These are phyloP conservation scores for Engraulis encrasicolus DNA, from an alignment of 2,113 vertebrate species.

Conservation along the genomic window DNA sequence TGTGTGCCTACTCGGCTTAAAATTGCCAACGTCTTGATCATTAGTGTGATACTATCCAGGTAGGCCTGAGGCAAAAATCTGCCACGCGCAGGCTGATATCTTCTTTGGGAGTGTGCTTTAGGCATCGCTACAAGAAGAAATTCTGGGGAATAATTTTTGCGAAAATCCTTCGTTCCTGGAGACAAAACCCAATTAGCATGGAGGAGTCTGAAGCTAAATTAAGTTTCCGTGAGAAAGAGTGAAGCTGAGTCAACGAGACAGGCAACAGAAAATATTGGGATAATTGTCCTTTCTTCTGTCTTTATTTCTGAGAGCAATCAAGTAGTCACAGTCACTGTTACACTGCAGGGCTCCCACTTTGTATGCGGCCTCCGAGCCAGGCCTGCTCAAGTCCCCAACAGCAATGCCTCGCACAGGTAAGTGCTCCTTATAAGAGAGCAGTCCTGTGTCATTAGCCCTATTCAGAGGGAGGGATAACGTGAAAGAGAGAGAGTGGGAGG, in stretches of 20 bases:
- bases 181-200: neutral
- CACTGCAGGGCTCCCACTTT: slow-evolving; percentile 88
- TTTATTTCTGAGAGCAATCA: neutral
- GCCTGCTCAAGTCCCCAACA: slow-evolving; percentile 83
- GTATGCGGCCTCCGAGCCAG: slow-evolving; percentile 85
- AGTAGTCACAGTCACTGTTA: slow-evolving; percentile 89
- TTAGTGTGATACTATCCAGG: slow-evolving; percentile 1
- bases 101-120: neutral
- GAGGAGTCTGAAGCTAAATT: neutral
- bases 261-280: too few species aligned
- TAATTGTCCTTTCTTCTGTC: too few species aligned
- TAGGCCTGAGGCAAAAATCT: neutral
- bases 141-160: neutral
- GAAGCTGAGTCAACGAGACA: neutral
- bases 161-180: neutral
- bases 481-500: too few species aligned
- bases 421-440: slow-evolving; percentile 87
- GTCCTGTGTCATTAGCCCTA: slow-evolving; percentile 87
- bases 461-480: neutral
- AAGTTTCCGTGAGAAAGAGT: too few species aligned
- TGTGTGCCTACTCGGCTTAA: neutral
- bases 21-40: neutral
- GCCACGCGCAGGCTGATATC: neutral
- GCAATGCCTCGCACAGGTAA: slow-evolving; percentile 86
- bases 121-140: neutral